Percentiles rank a stretch among this genome's conserved stretches.
Conservation (phyloP, 2,113 vertebrate genomes). For the Bujurquina vittata region DNA sequence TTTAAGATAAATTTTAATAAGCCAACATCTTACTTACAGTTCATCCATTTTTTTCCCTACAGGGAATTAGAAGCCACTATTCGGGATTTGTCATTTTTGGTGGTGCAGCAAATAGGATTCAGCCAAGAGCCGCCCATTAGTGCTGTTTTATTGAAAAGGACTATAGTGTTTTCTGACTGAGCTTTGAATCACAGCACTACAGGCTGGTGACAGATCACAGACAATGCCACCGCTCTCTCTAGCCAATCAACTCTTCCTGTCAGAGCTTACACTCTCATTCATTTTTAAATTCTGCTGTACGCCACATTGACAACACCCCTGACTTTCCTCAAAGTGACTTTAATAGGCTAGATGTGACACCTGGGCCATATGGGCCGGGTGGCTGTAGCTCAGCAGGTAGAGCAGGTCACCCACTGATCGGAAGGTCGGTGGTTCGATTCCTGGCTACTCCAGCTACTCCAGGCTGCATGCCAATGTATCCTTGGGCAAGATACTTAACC, state of each 20-base stretch:
- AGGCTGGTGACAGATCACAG: background rate
- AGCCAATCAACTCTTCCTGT: slow-evolving; percentile 35
- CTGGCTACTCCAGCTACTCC: no score
- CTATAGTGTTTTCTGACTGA: background rate
- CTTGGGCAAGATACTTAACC: no score
- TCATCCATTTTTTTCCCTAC: background rate
- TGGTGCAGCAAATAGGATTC: background rate
- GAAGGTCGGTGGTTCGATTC: no score
- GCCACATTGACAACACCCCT: background rate
- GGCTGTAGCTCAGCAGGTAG: no score
- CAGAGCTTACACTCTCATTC: background rate
- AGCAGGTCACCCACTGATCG: no score
- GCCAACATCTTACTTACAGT: background rate
- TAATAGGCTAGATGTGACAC: background rate
- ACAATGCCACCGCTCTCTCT: background rate
- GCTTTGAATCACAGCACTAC: background rate
- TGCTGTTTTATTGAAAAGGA: background rate
- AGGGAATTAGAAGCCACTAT: background rate
- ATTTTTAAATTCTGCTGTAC: background rate
- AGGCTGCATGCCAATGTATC: no score
- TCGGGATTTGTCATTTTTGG: background rate
- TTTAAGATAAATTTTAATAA: background rate
- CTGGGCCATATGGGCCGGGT: background rate
- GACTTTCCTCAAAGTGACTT: background rate
- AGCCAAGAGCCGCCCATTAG: background rate